Evolutionary conservation across 2,113 vertebrate species (phyloP).

Genomic region (Callithrix jacchus): DNA sequence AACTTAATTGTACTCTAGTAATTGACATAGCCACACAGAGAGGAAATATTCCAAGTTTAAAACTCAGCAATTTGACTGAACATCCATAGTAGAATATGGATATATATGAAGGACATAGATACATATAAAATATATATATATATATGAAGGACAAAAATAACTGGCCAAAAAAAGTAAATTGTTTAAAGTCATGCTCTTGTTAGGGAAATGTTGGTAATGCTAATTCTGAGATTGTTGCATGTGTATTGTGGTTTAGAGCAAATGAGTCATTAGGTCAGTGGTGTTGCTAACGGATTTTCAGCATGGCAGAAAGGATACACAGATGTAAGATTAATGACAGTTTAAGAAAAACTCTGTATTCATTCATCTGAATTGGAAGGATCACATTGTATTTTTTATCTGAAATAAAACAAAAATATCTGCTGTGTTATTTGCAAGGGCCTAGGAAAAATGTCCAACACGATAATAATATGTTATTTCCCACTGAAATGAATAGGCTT

Average conservation of each 20-base stretch:
- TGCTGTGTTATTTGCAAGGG: not conserved
- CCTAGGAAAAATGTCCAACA: not conserved
- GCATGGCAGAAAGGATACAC: not conserved
- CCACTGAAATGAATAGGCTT: not conserved
- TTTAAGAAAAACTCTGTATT: not conserved
- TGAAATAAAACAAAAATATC: conserved; percentile 1
- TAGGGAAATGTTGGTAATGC: not conserved
- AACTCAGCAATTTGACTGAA: not conserved
- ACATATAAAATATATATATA: not conserved
- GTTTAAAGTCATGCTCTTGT: not conserved
- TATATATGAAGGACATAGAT: too few relatives aligned
- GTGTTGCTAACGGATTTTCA: not conserved
- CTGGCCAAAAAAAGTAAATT: not conserved
- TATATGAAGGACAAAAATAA: not conserved
- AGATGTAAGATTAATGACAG: not conserved
- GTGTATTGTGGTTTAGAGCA: not conserved
- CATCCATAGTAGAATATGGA: not conserved
- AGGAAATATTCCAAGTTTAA: not conserved
- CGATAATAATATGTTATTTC: not conserved
- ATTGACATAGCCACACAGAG: not conserved
- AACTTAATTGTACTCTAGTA: not conserved
- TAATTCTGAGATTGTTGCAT: not conserved
- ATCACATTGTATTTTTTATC: not conserved
- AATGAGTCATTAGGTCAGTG: not conserved
- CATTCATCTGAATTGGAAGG: not conserved